Percentiles rank a stretch among this genome's conserved stretches.
Conservation (phyloP, 2,888 invertebrate species). For the Cyaniris semiargus region DNA sequence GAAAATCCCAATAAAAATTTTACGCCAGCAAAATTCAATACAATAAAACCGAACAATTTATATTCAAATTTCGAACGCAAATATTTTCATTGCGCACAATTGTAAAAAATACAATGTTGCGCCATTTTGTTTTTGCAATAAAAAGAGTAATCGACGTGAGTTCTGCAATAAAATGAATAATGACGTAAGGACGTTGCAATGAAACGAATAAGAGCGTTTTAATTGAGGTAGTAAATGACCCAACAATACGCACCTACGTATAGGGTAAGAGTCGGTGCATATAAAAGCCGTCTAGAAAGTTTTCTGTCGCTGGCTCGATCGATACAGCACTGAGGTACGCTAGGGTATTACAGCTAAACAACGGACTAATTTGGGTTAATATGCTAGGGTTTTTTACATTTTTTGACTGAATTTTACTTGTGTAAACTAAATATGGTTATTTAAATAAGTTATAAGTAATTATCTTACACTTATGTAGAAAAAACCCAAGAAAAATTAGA, state of each 20-base stretch:
- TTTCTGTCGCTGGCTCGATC: conserved; percentile 78
- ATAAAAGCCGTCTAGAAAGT: conserved; percentile 82
- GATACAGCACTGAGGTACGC: conserved; percentile 68
- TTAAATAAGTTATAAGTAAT: not conserved
- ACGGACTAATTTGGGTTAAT: conserved; percentile 75
- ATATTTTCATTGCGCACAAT: conserved; percentile 12
- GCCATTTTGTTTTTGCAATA: conserved; percentile 14
- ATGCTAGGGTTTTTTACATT: conserved; percentile 57
- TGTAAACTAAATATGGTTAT: not conserved
- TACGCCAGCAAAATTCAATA: conserved; percentile 20
- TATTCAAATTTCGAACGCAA: conserved; percentile 19
- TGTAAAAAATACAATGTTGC: conserved; percentile 21
- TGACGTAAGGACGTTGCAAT: not conserved
- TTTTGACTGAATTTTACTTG: not conserved
- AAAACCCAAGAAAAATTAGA: no score
- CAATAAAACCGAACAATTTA: conserved; percentile 31
- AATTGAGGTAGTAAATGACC: conserved; percentile 43
- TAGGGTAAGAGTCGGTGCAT: conserved; percentile 76
- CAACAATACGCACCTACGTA: conserved; percentile 55
- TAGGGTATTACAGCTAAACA: conserved; percentile 63
- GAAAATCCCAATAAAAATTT: conserved; percentile 5
- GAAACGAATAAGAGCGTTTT: conserved; percentile 37
- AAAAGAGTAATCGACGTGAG: not conserved
- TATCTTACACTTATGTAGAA: no score
- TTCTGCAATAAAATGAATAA: conserved; percentile 13